These are phyloP conservation scores for Diachasma alloeum DNA, from an alignment of 1,140 invertebrate species.

Conservation along the genomic window DNA sequence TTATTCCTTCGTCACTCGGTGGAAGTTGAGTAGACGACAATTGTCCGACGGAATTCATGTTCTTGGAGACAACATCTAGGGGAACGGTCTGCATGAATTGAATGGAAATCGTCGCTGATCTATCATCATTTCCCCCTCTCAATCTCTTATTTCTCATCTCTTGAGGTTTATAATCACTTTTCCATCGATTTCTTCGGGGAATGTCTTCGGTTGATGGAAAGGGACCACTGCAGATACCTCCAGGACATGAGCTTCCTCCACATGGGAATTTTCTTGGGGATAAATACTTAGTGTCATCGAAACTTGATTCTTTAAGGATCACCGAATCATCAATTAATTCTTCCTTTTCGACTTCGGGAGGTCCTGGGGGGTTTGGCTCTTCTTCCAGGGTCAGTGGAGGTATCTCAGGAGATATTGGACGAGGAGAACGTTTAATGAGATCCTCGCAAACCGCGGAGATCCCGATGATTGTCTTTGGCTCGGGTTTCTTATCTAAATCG, in stretches of 20 bases:
- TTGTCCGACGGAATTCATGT: constrained; percentile 38
- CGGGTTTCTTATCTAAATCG: not conserved
- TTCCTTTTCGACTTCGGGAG: too few species aligned
- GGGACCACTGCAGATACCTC: too few species aligned
- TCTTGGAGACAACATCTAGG: too few species aligned
- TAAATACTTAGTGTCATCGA: not conserved
- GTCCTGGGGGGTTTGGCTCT: not conserved
- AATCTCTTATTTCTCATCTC: not conserved
- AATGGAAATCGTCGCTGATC: not conserved
- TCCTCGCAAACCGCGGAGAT: too few species aligned
- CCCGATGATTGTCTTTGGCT: too few species aligned
- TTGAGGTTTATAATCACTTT: not conserved
- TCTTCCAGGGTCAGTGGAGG: not conserved
- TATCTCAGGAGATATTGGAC: not conserved
- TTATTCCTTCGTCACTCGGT: too few species aligned
- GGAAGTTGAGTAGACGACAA: too few species aligned
- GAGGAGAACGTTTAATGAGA: not conserved
- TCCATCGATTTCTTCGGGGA: not conserved
- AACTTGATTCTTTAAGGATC: not conserved
- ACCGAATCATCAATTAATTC: not conserved
- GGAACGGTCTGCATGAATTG: too few species aligned
- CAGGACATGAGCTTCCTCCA: not conserved
- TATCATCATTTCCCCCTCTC: not conserved
- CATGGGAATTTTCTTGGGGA: not conserved
- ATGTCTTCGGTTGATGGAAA: not conserved